These are phyloP conservation scores for Lophura nycthemera DNA, from an alignment of 2,113 vertebrate species.

Conservation along the genomic window DNA sequence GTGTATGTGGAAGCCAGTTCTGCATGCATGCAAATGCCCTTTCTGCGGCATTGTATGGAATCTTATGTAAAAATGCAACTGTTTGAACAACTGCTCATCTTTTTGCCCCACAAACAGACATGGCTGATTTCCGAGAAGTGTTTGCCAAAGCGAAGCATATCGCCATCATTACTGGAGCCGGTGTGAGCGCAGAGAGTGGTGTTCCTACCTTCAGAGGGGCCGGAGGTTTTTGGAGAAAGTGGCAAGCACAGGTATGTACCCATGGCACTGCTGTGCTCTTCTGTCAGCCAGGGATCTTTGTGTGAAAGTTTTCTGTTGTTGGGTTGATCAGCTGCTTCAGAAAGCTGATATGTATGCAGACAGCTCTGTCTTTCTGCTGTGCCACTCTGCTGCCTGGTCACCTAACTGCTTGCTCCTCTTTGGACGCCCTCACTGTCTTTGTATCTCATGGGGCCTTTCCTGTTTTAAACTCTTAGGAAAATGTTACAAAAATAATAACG, in stretches of 20 bases:
- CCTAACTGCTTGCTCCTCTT: not conserved
- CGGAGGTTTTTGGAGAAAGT: conserved; percentile 93
- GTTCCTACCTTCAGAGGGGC: conserved; percentile 92
- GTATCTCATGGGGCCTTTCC: not conserved
- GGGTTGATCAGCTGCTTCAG: not conserved
- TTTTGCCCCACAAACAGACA: conserved; percentile 70
- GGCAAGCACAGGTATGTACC: conserved; percentile 89
- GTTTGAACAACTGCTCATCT: not conserved
- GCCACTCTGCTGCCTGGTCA: not conserved
- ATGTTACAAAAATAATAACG: not conserved
- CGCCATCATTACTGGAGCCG: conserved; percentile 92
- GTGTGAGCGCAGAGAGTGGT: conserved; percentile 92
- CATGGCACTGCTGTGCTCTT: rapidly evolving
- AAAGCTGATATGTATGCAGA: not conserved
- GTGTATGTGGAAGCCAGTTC: no score
- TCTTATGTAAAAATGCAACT: rapidly evolving
- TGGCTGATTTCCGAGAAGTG: conserved; percentile 88
- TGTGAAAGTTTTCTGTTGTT: not conserved
- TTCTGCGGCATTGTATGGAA: not conserved
- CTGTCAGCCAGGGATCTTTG: rapidly evolving
- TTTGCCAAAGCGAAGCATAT: conserved; percentile 94
- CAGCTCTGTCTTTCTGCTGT: not conserved
- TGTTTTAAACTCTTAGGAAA: not conserved
- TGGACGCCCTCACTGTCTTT: not conserved
- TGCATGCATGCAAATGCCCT: not conserved